phyloP scores from a whole-genome alignment of 2,888 invertebrate species.

The Furcula furcula region DNA sequence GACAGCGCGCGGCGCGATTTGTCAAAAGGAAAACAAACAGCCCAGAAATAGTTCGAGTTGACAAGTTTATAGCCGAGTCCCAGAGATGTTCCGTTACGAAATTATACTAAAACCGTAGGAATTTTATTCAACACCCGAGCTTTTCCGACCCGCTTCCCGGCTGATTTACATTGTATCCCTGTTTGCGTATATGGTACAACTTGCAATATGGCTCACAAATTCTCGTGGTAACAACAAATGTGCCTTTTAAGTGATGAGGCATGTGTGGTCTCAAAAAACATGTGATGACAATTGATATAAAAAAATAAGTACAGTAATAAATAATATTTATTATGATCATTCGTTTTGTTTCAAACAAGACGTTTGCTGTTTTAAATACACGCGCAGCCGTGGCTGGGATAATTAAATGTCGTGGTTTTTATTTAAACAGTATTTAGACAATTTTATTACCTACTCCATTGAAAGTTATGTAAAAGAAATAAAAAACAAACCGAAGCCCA shows the following conservation, averaged over 20 bases:
- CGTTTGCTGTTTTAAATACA: neutral
- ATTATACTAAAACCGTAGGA: constrained; percentile 49
- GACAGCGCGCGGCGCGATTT: constrained; percentile 62
- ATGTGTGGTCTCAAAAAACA: neutral
- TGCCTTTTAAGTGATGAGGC: neutral
- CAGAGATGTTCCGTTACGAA: constrained; percentile 40
- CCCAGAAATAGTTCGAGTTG: constrained; percentile 74
- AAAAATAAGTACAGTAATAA: neutral
- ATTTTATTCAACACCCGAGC: constrained; percentile 50
- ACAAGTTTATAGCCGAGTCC: constrained; percentile 72
- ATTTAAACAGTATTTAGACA: no score
- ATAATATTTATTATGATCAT: neutral
- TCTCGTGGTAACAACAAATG: no score
- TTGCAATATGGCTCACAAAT: no score
- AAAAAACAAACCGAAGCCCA: no score
- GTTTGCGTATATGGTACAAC: constrained; percentile 7
- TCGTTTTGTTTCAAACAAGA: neutral
- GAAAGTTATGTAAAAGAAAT: no score
- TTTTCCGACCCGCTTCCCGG: constrained; percentile 35
- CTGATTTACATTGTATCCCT: constrained; percentile 38
- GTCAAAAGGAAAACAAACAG: constrained; percentile 78
- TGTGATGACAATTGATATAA: neutral
- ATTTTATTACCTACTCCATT: no score
- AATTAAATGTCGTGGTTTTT: no score
- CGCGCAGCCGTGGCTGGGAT: no score